phyloP scores from a whole-genome alignment of 37 sponge, comb jelly and placozoan species.

The Cladorhizidae sp. region DNA sequence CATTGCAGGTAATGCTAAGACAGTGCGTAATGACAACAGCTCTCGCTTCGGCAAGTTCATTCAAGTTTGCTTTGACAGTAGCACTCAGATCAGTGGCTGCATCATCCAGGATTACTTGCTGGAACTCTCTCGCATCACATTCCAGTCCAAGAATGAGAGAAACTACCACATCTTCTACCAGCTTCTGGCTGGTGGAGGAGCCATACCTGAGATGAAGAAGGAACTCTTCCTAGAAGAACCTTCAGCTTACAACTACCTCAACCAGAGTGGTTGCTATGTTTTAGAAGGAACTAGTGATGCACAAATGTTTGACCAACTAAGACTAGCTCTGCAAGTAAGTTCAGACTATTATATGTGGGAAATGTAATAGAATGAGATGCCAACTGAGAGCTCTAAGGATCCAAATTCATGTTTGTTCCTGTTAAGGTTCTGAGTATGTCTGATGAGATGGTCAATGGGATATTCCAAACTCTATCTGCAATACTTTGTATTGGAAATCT shows the following conservation, averaged over 20 bases:
- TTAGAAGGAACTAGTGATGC: slow-evolving; percentile 81
- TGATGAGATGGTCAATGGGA: slow-evolving; percentile 57
- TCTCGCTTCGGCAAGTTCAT: slow-evolving; percentile 96
- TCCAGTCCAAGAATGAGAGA: slow-evolving; percentile 84
- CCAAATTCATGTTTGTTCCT: not conserved
- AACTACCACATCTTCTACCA: slow-evolving; percentile 97
- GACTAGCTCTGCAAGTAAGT: slow-evolving; percentile 83
- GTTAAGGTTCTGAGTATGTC: slow-evolving; percentile 67
- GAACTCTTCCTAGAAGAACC: slow-evolving; percentile 73
- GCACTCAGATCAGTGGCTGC: slow-evolving; percentile 88
- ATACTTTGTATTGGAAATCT: slow-evolving; percentile 92
- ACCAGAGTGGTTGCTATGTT: slow-evolving; percentile 89
- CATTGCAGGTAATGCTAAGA: slow-evolving; percentile 90
- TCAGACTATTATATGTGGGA: no score
- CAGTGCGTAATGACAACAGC: slow-evolving; percentile 92
- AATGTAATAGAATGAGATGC: not conserved
- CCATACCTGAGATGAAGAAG: slow-evolving; percentile 62
- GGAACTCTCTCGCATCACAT: slow-evolving; percentile 87
- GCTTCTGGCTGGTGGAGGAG: slow-evolving; percentile 76
- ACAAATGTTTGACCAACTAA: slow-evolving; percentile 78
- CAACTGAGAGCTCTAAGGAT: not conserved
- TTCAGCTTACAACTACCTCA: slow-evolving; percentile 80
- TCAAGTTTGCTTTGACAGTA: slow-evolving; percentile 92
- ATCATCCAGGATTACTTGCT: slow-evolving; percentile 94
- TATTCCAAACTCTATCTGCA: slow-evolving; percentile 85